A percentile compares a stretch with the other conserved stretches of the same genome.
Conservation (phyloP, 1,140 invertebrate genomes). For the Polypedilum pembai region DNA sequence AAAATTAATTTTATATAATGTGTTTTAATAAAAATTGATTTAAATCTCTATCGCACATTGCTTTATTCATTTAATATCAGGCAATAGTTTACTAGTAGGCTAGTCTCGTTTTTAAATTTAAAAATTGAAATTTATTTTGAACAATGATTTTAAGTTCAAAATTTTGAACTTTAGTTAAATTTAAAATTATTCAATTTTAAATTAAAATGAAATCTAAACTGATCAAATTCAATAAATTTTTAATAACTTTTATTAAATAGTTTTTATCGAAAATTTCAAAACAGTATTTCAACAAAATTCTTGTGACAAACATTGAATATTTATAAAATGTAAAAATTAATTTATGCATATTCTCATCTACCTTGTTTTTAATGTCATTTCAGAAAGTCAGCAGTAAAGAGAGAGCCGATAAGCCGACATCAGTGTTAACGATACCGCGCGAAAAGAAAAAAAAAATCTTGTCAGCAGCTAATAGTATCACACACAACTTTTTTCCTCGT, state of each 20-base stretch:
- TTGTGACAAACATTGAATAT: too few relatives aligned
- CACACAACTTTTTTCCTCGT: background rate
- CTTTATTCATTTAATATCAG: background rate
- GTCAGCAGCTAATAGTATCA: background rate
- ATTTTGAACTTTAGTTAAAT: too few relatives aligned
- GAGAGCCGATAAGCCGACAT: slow-evolving; percentile 1
- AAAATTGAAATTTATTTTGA: too few relatives aligned
- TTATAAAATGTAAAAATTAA: background rate
- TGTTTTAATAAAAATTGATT: background rate
- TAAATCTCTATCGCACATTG: slow-evolving; percentile 10
- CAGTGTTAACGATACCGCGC: slow-evolving; percentile 10
- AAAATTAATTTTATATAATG: slow-evolving; percentile 15
- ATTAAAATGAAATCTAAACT: too few relatives aligned
- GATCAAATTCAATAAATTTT: too few relatives aligned
- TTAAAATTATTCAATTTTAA: too few relatives aligned
- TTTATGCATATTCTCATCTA: slow-evolving; percentile 7
- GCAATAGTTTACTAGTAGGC: background rate
- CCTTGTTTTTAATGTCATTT: background rate
- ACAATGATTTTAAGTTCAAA: too few relatives aligned
- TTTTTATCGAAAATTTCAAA: too few relatives aligned
- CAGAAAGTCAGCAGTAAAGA: background rate
- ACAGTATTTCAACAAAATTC: too few relatives aligned
- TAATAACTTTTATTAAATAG: too few relatives aligned
- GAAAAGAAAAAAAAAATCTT: background rate
- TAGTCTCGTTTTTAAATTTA: background rate